A percentile compares a stretch with the other conserved stretches of the same genome.
Evolutionary conservation across 2,113 vertebrate genomes (phyloP).

Genomic region (Zapus hudsonius): DNA sequence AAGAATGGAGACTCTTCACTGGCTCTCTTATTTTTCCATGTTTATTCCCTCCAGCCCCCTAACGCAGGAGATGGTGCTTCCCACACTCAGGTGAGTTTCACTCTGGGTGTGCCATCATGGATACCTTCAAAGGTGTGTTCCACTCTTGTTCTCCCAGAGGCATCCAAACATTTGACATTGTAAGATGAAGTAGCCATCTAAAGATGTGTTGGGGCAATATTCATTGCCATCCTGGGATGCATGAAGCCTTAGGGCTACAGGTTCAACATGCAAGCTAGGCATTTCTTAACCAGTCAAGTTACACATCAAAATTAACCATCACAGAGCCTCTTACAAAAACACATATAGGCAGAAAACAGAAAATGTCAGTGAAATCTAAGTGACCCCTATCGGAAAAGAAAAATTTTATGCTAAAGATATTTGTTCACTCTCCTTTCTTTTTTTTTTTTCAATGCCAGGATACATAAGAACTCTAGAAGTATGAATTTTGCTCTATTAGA

Average conservation of each 20-base stretch:
- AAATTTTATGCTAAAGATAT: neutral
- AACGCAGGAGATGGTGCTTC: neutral
- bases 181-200: too few species aligned
- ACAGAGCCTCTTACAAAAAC: neutral
- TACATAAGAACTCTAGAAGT: neutral
- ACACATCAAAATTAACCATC: neutral
- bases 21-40: neutral
- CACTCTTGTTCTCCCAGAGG: neutral
- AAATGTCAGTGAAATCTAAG: neutral
- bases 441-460: too few species aligned
- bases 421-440: neutral
- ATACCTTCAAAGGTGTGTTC: neutral
- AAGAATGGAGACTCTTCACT: neutral
- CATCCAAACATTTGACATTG: too few species aligned
- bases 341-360: neutral
- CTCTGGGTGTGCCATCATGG: neutral
- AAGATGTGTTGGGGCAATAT: too few species aligned
- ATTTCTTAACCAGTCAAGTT: neutral
- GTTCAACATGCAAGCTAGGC: too few species aligned
- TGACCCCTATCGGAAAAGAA: neutral
- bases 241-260: too few species aligned
- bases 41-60: neutral
- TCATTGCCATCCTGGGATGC: too few species aligned
- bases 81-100: neutral
- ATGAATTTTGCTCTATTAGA: conserved; percentile 24